Evolutionary conservation across 2,797 vertebrate species (phyloP), one percentile per base, ranked within the genome.

Genomic region (Lophius americanus): DNA sequence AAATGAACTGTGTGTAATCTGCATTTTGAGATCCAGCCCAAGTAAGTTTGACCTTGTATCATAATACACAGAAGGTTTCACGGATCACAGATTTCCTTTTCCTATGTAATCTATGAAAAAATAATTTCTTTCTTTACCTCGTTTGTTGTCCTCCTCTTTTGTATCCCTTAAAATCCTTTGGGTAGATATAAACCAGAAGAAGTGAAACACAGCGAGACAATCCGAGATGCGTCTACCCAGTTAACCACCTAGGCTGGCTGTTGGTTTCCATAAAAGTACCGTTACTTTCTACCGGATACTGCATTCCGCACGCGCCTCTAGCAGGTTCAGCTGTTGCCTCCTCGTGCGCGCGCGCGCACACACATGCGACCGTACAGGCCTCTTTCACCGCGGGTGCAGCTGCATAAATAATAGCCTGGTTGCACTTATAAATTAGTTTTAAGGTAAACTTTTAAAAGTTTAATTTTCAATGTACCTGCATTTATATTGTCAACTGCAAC

Each of bases 211-310:
- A 14, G 61, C 14, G 9, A 35, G 51, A 73, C 58, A 49, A 51
- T 79, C 76, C 60, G 61, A 82, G 69, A 70, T 52, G 76, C 71
- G 74, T 83, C 76, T 63, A 70, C 74, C 64, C 59, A 54, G 50
- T 70, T 53, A 89, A 72, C 70, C 85, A 79, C 83, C 89, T 85
- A 88, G 83, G 93, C 89, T 91, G 93, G 92, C 90, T 89, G 75
- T 75, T 83, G 84, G 84, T 95, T 96, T 95, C 96, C 95, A 96
- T 96, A 96, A 97, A 98, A 97, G 96, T 96, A 94, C 90, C 90
- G 93, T 91, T 93, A 92, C 93, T 94, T 94, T 92, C 91, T 78
- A 92, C 91, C 90, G 86, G 92, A 90, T 84, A 90, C 92, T 85
- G 91, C 95, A 97, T 97, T 95, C 95, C 95, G 84, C 79, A 84